phyloP scores from a whole-genome alignment of 2,888 invertebrate genomes.

The Yponomeuta plumbellus region DNA sequence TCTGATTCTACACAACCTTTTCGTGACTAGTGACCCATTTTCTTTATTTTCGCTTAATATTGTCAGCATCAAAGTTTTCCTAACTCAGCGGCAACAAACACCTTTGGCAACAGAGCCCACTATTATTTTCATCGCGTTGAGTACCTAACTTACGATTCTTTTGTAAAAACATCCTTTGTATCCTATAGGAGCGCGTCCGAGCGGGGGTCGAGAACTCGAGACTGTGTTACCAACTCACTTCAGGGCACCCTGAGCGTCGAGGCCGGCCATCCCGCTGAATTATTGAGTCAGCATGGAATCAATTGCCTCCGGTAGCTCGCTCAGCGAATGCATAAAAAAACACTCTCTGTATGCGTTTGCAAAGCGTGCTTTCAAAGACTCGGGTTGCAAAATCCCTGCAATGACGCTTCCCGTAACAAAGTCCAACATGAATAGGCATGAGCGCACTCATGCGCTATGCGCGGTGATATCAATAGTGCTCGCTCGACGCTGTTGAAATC shows the following conservation, averaged over 20 bases:
- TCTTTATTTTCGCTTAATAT: too few relatives aligned
- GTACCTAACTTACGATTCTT: too few relatives aligned
- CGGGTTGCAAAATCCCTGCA: not conserved
- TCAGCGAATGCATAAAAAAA: not conserved
- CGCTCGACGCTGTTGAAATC: not conserved
- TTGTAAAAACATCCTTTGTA: too few relatives aligned
- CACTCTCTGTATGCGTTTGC: not conserved
- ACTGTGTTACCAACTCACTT: not conserved
- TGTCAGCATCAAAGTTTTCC: too few relatives aligned
- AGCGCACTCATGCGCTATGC: not conserved
- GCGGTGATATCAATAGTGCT: not conserved
- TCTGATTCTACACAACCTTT: too few relatives aligned
- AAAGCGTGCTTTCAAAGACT: not conserved
- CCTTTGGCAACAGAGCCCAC: too few relatives aligned
- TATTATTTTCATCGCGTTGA: too few relatives aligned
- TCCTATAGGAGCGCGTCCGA: too few relatives aligned
- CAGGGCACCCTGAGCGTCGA: slow-evolving; percentile 23
- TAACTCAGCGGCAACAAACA: too few relatives aligned
- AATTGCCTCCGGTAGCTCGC: slow-evolving; percentile 31
- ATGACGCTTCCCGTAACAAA: not conserved
- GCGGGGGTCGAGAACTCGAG: too few relatives aligned
- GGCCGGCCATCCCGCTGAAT: slow-evolving; percentile 44
- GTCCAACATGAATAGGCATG: not conserved
- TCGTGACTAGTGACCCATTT: too few relatives aligned
- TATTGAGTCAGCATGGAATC: slow-evolving; percentile 51